These are phyloP conservation scores for Cephalopachus bancanus DNA, from an alignment of 2,797 vertebrate species.

Conservation along the genomic window DNA sequence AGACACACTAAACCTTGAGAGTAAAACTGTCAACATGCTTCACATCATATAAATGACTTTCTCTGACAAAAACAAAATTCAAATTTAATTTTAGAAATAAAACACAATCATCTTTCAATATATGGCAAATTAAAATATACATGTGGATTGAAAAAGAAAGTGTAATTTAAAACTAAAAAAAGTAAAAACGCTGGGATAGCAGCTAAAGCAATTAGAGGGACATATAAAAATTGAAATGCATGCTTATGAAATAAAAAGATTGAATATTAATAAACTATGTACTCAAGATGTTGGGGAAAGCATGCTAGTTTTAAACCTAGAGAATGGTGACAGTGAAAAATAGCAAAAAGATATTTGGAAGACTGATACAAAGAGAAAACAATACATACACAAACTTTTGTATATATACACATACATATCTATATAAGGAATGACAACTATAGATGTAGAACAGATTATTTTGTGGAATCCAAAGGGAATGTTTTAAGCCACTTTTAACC, in stretches of 20 bases:
- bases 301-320: neutral
- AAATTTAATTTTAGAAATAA: conserved; percentile 28
- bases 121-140: neutral
- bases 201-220: neutral
- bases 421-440: neutral
- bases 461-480: neutral
- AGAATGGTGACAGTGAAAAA: neutral
- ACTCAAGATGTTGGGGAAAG: neutral
- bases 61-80: neutral
- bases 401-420: neutral
- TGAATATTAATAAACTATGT: neutral
- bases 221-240: neutral
- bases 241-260: neutral
- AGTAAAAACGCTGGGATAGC: neutral
- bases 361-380: neutral
- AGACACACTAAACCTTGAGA: neutral
- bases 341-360: neutral
- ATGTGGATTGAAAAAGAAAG: neutral
- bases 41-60: neutral
- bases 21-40: neutral
- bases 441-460: neutral
- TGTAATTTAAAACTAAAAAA: neutral
- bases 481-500: neutral
- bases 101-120: neutral
- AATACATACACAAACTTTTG: neutral